Conservation (phyloP, 2,797 vertebrate genomes). For the Galaxias olidus region DNA sequence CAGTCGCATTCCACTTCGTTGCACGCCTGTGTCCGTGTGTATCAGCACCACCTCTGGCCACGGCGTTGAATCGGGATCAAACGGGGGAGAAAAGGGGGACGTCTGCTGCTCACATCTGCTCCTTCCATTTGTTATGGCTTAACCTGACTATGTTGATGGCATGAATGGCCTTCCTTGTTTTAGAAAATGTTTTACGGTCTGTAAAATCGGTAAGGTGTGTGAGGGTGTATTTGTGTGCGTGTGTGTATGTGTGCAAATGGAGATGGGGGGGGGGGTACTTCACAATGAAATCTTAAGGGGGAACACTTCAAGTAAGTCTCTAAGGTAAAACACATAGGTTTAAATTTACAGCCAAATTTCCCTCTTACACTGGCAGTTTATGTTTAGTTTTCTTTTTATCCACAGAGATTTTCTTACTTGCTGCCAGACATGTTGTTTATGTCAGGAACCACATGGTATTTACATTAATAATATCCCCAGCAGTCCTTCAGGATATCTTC, state of each 20-base stretch:
- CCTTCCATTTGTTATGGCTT: constrained; percentile 19
- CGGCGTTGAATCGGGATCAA: neutral
- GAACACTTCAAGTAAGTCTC: too few species aligned
- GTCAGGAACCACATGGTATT: too few species aligned
- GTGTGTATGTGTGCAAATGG: neutral
- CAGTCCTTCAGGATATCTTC: too few species aligned
- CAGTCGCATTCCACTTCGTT: constrained; percentile 5
- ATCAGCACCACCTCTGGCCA: constrained; percentile 1
- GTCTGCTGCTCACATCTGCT: constrained; percentile 19
- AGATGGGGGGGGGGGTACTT: neutral
- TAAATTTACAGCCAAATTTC: too few species aligned
- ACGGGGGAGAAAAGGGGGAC: neutral
- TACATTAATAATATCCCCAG: too few species aligned
- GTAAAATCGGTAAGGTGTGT: neutral
- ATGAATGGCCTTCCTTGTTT: neutral
- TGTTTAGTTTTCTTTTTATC: too few species aligned
- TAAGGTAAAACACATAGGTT: too few species aligned
- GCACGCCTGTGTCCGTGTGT: neutral
- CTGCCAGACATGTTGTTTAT: too few species aligned
- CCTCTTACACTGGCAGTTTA: too few species aligned
- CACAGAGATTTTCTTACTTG: too few species aligned
- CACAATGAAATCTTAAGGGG: too few species aligned
- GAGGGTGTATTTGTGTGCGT: neutral
- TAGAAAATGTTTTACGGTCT: neutral
- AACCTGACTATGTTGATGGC: neutral